Conservation (phyloP, 53 echinoderm and acorn worm genomes). For the Echinometra lucunter region DNA sequence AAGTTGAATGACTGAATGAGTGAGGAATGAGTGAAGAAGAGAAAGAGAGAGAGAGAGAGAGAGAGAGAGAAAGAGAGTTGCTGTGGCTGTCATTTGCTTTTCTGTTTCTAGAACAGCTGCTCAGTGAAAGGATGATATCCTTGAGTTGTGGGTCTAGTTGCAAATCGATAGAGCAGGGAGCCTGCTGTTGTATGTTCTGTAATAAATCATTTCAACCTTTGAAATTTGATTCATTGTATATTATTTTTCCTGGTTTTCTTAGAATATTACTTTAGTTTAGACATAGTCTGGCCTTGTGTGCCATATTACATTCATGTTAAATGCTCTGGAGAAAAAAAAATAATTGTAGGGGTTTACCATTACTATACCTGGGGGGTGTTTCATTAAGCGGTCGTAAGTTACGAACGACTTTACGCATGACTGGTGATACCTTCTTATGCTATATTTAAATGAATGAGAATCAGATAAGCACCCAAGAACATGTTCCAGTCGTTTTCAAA, state of each 20-base stretch:
- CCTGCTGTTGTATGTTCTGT: neutral
- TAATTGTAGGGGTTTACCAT: neutral
- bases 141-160: neutral
- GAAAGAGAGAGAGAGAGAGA: too few relatives aligned
- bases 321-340: neutral
- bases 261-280: neutral
- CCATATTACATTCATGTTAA: neutral
- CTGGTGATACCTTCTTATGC: too few relatives aligned
- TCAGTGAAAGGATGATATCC: neutral
- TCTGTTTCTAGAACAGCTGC: slow-evolving; percentile 1
- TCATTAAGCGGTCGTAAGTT: too few relatives aligned
- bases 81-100: neutral
- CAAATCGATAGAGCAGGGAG: neutral
- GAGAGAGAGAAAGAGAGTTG: neutral
- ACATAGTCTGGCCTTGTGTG: neutral
- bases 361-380: too few relatives aligned
- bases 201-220: neutral
- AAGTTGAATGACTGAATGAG: slow-evolving; percentile 43
- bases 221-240: too few relatives aligned
- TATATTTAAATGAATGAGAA: too few relatives aligned
- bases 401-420: too few relatives aligned
- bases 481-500: too few relatives aligned
- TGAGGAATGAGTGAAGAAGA: neutral
- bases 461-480: too few relatives aligned
- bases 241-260: neutral